These are phyloP conservation scores for Shinisaurus crocodilurus DNA, from an alignment of 2,113 vertebrate species.

Conservation along the genomic window DNA sequence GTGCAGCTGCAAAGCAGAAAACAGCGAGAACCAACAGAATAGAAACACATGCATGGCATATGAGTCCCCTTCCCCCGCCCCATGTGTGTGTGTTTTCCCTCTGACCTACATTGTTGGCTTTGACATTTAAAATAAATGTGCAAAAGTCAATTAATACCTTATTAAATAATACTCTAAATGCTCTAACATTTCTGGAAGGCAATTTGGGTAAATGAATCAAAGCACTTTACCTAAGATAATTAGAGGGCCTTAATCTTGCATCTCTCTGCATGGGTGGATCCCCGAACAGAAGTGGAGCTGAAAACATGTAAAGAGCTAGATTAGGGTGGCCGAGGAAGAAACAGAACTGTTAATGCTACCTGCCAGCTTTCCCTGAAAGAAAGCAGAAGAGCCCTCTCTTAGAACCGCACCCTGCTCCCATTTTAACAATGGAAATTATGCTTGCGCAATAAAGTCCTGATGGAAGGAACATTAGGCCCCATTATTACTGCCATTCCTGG, in stretches of 20 bases:
- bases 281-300: constrained; percentile 52
- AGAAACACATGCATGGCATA: constrained; percentile 41
- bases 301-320: constrained; percentile 34
- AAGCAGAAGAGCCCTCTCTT: constrained; percentile 23
- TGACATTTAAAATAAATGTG: constrained; percentile 14
- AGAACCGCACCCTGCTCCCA: constrained; percentile 44
- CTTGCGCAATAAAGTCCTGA: constrained; percentile 57
- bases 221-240: constrained; percentile 18
- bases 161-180: constrained; percentile 12
- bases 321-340: constrained; percentile 55
- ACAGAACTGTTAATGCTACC: constrained; percentile 56
- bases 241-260: constrained; percentile 40
- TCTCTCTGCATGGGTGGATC: constrained; percentile 57
- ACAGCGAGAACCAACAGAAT: constrained; percentile 20
- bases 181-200: constrained; percentile 26
- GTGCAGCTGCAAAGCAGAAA: constrained; percentile 44
- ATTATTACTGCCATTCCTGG: constrained; percentile 65
- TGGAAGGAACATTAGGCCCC: constrained; percentile 64
- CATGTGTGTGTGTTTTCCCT: background rate
- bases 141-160: constrained; percentile 24
- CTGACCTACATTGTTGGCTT: constrained; percentile 41
- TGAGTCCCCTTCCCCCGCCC: fast-evolving
- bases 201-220: constrained; percentile 26
- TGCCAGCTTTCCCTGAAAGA: constrained; percentile 59
- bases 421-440: constrained; percentile 62